phyloP scores from a whole-genome alignment of 1,140 invertebrate genomes.

The Atta texana region DNA sequence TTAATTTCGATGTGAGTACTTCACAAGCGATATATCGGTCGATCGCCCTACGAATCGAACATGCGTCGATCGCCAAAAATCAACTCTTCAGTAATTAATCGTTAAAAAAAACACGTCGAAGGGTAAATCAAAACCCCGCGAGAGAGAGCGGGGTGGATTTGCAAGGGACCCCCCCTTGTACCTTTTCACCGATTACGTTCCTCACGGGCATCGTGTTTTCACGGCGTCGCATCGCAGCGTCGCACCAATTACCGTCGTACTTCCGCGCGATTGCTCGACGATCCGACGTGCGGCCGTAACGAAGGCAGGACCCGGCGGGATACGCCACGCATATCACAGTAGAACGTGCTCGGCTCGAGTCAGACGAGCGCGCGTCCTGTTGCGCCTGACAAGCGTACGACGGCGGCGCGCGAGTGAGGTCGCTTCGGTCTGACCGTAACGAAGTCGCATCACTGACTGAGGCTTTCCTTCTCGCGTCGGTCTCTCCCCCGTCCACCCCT shows the following conservation, averaged over 20 bases:
- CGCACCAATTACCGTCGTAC: constrained; percentile 44
- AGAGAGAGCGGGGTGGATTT: constrained; percentile 2
- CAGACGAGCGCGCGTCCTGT: constrained; percentile 64
- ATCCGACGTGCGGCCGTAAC: constrained; percentile 19
- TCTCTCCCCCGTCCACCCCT: neutral
- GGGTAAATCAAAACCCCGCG: neutral
- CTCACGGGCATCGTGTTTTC: constrained; percentile 30
- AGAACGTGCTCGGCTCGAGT: constrained; percentile 31
- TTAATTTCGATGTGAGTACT: neutral
- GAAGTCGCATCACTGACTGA: constrained; percentile 81
- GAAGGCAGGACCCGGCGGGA: neutral
- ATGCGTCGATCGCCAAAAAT: neutral
- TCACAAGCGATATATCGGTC: constrained; percentile 11
- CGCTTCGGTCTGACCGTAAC: constrained; percentile 74
- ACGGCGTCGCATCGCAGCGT: constrained; percentile 43
- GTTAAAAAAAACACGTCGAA: neutral
- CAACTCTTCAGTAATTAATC: neutral
- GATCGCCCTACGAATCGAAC: constrained; percentile 8
- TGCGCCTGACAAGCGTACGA: constrained; percentile 50
- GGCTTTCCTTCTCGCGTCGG: constrained; percentile 52
- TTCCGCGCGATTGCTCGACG: constrained; percentile 1
- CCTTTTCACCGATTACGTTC: constrained; percentile 51
- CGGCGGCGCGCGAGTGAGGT: constrained; percentile 25
- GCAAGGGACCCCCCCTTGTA: constrained; percentile 30
- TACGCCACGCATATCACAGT: constrained; percentile 53